phyloP scores from a whole-genome alignment of 2,888 invertebrate species.

The Theretra japonica region DNA sequence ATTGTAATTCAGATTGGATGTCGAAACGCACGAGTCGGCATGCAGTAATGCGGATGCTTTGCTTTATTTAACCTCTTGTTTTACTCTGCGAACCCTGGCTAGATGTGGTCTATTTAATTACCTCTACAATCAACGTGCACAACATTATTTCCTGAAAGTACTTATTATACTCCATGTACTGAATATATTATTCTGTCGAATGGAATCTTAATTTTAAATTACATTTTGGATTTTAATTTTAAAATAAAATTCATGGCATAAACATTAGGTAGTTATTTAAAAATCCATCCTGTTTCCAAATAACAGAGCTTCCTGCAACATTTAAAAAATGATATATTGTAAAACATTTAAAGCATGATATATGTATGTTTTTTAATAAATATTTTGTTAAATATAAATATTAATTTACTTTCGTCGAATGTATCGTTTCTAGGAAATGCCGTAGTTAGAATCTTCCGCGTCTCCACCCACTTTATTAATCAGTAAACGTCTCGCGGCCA shows the following conservation, averaged over 20 bases:
- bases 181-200: too few relatives aligned
- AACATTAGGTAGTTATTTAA: too few relatives aligned
- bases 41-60: conserved; percentile 76
- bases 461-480: conserved; percentile 80
- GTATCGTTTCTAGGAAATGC: conserved; percentile 69
- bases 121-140: not conserved
- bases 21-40: conserved; percentile 78
- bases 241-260: too few relatives aligned
- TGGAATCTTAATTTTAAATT: too few relatives aligned
- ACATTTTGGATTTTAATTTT: too few relatives aligned
- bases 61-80: conserved; percentile 38
- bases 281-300: too few relatives aligned
- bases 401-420: conserved; percentile 35
- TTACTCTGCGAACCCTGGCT: conserved; percentile 51
- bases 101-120: conserved; percentile 16
- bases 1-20: conserved; percentile 82
- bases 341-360: not conserved
- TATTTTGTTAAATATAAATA: conserved; percentile 4
- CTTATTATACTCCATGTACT: too few relatives aligned
- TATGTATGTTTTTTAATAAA: too few relatives aligned
- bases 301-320: too few relatives aligned
- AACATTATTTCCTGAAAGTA: too few relatives aligned
- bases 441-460: conserved; percentile 73
- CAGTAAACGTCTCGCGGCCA: conserved; percentile 79
- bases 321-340: too few relatives aligned